Percentiles rank a stretch among this genome's conserved stretches.
phyloP scores from a whole-genome alignment of 2,797 vertebrate genomes.

The Hyperoplus lanceolatus region DNA sequence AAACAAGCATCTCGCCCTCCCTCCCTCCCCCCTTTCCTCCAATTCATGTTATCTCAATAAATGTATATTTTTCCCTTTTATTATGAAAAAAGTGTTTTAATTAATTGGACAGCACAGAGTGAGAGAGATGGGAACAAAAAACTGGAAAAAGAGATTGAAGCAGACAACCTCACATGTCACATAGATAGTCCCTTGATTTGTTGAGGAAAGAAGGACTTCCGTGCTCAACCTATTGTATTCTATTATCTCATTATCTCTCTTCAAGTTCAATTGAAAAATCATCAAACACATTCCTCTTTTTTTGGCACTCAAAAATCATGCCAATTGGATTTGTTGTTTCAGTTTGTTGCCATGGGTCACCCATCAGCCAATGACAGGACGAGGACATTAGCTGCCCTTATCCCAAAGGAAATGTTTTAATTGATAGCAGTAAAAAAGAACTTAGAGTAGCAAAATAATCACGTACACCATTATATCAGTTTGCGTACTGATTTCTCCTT shows the following conservation, averaged over 20 bases:
- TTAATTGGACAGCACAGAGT: conserved; percentile 6
- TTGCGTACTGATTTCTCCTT: not conserved
- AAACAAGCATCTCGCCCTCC: conserved; percentile 39
- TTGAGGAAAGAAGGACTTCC: too few species aligned
- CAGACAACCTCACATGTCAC: not conserved
- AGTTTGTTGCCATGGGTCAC: too few species aligned
- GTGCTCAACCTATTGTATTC: too few species aligned
- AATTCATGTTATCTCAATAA: conserved; percentile 7
- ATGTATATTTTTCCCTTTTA: conserved; percentile 10
- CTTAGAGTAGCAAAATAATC: too few species aligned
- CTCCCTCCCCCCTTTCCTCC: conserved; percentile 4
- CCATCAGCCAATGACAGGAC: not conserved
- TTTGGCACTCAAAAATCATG: too few species aligned
- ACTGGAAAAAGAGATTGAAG: not conserved
- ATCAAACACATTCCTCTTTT: too few species aligned
- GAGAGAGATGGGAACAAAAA: not conserved
- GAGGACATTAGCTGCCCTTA: not conserved
- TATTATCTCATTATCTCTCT: too few species aligned
- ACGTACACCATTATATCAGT: too few species aligned
- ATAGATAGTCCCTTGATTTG: too few species aligned
- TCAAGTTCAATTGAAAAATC: too few species aligned
- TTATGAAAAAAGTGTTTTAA: conserved; percentile 27
- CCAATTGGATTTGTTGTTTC: too few species aligned
- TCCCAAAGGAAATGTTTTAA: not conserved
- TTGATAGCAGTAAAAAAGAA: too few species aligned